A percentile compares a stretch with the other conserved stretches of the same genome.
Evolutionary conservation across 2,797 vertebrate genomes (phyloP).

Genomic region (Ceyx erithaca): DNA sequence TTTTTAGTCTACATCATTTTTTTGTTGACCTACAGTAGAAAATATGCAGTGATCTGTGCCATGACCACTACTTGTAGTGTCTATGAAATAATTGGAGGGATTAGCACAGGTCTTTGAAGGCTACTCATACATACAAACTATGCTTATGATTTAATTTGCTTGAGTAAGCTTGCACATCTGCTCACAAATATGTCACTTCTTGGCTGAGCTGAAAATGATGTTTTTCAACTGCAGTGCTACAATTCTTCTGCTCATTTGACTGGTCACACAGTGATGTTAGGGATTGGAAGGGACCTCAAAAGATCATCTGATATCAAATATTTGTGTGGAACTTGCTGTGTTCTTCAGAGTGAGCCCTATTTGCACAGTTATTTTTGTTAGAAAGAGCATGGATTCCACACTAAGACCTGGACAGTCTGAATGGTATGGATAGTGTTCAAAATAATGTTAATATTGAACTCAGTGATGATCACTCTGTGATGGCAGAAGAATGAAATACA

Average conservation of each 20-base stretch:
- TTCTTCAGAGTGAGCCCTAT: too few species aligned
- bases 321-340: too few species aligned
- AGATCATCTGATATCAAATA: too few species aligned
- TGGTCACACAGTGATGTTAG: background rate
- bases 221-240: background rate
- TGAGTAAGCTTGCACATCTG: background rate
- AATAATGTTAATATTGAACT: background rate
- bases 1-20: background rate
- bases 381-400: background rate
- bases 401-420: background rate
- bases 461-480: background rate
- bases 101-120: background rate
- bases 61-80: background rate
- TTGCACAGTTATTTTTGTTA: background rate
- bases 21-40: background rate
- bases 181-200: background rate
- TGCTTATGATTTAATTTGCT: background rate
- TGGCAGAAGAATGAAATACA: background rate
- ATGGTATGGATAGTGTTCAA: background rate
- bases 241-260: background rate
- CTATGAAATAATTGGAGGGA: background rate
- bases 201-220: background rate
- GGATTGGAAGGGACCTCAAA: too few species aligned
- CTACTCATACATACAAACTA: background rate
- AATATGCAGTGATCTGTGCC: background rate